Evolutionary conservation across 2,113 vertebrate genomes (phyloP), one percentile per base, ranked within the genome.

Genomic region (Melanostigma gelatinosum): DNA sequence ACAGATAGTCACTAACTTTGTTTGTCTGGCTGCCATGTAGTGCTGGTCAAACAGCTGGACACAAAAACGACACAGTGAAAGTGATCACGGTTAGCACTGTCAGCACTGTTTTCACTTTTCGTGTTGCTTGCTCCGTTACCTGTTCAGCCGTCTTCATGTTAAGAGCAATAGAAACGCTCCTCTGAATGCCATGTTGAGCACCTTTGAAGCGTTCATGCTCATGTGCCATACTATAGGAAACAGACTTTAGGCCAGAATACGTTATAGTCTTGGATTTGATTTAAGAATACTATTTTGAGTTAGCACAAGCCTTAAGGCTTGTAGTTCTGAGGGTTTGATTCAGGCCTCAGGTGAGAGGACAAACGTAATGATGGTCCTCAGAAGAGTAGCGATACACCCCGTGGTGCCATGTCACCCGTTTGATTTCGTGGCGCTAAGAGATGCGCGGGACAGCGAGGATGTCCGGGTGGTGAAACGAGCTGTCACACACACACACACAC

Each of bases 391-490:
- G 42, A 46, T 36, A 65, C 58, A 34, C 22, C 54, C 54, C 24
- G 54, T 6, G 8, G 24, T 67, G 66, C 91, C 62, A 12, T 88
- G 77, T 87, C 34, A 2, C 86, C 75, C 75, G 75, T 92, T 82
- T 86, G 84, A 90, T 79, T 83, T 75, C 48, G 71, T 78, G 76
- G 93, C 24, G 69, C 48, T 68, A 42, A 67, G 55, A 77, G 77
- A 85, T 46, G 40, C 77, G 60, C 78, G 68, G 54, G 80, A 79
- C 65, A 87, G 83, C 40, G 72, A 86, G 80, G 91, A 86, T 83
- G 85, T 92, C 75, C 81, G 70, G 81, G 77, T 73, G 85, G 69
- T 94, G 89, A 95, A 92, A 68, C 20, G 50, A 86, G 68, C 92
- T 89, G 83, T 93, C 89, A 85, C 87, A 85, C 1, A 87, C 1